Conservation (phyloP, 2,797 vertebrate species). For the Arctocebus calabarensis region DNA sequence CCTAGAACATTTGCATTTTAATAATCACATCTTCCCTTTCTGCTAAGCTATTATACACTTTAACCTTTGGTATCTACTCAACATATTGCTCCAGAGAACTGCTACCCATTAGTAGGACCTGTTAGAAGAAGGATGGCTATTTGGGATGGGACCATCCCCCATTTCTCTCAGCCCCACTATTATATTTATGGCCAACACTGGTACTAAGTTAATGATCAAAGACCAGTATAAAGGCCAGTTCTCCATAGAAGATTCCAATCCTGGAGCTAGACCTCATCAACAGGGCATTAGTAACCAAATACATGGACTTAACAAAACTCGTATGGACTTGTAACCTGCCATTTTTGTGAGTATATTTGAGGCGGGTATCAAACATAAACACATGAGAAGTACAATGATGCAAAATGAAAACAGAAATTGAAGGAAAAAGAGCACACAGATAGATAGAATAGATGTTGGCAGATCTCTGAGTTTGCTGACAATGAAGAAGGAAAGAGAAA, state of each 20-base stretch:
- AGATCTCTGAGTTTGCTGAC: neutral
- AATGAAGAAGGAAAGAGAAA: constrained; percentile 29
- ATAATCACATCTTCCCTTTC: neutral
- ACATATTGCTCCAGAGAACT: neutral
- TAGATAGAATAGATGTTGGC: neutral
- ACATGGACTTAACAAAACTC: neutral
- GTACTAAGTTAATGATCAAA: neutral
- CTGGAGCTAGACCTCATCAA: neutral
- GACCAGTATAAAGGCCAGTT: neutral
- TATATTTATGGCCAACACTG: neutral
- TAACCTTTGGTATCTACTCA: neutral
- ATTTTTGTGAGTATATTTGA: neutral
- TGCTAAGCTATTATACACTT: neutral
- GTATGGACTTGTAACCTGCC: neutral
- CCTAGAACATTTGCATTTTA: neutral
- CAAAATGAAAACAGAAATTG: constrained; percentile 25
- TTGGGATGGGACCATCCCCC: neutral
- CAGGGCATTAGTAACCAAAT: neutral
- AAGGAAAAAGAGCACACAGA: neutral
- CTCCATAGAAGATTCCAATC: neutral
- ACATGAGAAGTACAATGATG: neutral
- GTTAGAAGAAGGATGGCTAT: neutral
- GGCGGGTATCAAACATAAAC: neutral
- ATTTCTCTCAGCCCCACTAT: neutral
- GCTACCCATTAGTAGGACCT: neutral